Evolutionary conservation across 2,888 invertebrate genomes (phyloP).

Genomic region (Eudasyphora cyanicolor): DNA sequence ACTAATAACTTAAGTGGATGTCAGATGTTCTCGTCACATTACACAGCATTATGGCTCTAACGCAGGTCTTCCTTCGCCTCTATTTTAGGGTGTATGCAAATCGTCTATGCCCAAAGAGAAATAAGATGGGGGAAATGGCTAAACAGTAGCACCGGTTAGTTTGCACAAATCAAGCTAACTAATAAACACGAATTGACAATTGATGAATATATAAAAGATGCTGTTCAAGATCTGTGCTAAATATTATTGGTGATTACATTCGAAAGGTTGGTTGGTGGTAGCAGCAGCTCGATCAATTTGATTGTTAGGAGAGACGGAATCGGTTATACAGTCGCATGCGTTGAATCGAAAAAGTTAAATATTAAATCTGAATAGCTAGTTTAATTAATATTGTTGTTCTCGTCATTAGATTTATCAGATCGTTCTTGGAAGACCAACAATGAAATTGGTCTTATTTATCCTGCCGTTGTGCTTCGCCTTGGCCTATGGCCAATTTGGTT

Average conservation of each 20-base stretch:
- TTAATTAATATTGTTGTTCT: no score
- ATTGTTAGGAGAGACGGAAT: no score
- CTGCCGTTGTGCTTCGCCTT: constrained; percentile 70
- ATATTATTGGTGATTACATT: constrained; percentile 50
- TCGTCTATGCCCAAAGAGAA: neutral
- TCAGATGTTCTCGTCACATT: neutral
- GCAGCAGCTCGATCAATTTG: no score
- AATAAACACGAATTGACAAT: constrained; percentile 55
- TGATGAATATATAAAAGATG: constrained; percentile 62
- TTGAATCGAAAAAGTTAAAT: no score
- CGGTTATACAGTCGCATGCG: no score
- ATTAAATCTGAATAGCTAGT: no score
- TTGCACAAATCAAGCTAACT: constrained; percentile 49
- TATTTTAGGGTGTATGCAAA: constrained; percentile 43
- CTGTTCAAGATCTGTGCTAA: constrained; percentile 41
- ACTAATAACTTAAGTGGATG: neutral
- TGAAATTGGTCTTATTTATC: constrained; percentile 70
- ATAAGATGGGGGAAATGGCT: neutral
- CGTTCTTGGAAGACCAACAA: no score
- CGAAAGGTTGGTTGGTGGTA: constrained; percentile 56
- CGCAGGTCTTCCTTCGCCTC: neutral
- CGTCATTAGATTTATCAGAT: no score
- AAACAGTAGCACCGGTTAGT: constrained; percentile 34
- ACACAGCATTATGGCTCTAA: neutral
- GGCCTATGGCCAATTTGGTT: constrained; percentile 74